Conservation (phyloP, 1,140 invertebrate species). For the Varroa destructor region DNA sequence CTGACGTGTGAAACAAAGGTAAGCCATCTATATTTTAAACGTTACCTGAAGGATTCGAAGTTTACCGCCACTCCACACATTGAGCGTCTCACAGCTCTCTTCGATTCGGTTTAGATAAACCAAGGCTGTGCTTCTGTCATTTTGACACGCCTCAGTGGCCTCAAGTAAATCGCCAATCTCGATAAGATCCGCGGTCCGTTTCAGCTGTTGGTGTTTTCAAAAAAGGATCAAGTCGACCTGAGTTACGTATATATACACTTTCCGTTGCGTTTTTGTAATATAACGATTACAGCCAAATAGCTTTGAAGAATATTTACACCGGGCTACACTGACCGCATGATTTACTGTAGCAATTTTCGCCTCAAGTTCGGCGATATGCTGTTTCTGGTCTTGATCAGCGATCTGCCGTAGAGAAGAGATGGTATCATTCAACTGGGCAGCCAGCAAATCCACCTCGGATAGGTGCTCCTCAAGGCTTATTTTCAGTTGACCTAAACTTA, state of each 20-base stretch:
- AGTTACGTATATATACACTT: too few relatives aligned
- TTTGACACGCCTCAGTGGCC: background rate
- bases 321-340: background rate
- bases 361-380: background rate
- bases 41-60: background rate
- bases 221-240: too few relatives aligned
- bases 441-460: constrained; percentile 10
- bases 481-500: background rate
- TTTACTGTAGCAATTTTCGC: background rate
- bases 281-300: too few relatives aligned
- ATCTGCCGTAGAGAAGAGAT: background rate
- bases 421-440: background rate
- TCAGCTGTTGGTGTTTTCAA: too few relatives aligned
- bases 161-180: constrained; percentile 6
- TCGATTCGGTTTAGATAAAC: background rate
- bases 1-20: too few relatives aligned
- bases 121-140: background rate
- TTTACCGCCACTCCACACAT: constrained; percentile 13
- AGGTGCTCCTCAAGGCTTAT: background rate
- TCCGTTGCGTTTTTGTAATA: too few relatives aligned
- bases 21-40: too few relatives aligned
- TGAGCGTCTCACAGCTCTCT: background rate
- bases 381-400: background rate
- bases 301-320: too few relatives aligned
- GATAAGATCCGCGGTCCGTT: background rate